Percentiles rank a stretch among this genome's conserved stretches.
Evolutionary conservation across 2,888 invertebrate genomes (phyloP).

Genomic region (Pandemis corylana): DNA sequence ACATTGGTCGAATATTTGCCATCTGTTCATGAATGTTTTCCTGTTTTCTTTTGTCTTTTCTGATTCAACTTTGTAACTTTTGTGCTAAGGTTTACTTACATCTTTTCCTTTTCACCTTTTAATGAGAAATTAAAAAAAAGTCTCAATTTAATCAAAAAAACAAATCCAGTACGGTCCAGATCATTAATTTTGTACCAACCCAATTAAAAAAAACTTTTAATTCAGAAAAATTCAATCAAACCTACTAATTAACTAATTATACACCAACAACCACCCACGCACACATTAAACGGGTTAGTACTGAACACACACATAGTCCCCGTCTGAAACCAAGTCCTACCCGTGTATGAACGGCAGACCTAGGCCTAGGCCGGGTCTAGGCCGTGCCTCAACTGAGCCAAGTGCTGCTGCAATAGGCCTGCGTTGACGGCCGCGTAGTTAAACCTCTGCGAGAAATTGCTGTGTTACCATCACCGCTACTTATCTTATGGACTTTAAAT

Average conservation of each 20-base stretch:
- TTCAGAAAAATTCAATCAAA: too few relatives aligned
- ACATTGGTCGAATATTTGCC: too few relatives aligned
- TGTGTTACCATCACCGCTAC: constrained; percentile 80
- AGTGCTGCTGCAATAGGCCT: constrained; percentile 82
- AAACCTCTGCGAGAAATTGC: constrained; percentile 81
- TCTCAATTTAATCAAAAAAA: too few relatives aligned
- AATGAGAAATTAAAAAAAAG: too few relatives aligned
- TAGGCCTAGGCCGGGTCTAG: constrained; percentile 68
- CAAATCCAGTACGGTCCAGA: too few relatives aligned
- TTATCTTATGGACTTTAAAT: constrained; percentile 47
- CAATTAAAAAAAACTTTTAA: not conserved
- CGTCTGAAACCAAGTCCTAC: constrained; percentile 67
- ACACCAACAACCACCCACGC: constrained; percentile 48
- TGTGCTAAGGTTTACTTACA: too few relatives aligned
- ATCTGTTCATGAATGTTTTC: too few relatives aligned
- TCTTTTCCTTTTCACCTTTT: too few relatives aligned
- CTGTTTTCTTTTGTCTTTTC: too few relatives aligned
- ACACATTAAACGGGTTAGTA: constrained; percentile 62
- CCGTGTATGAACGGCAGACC: constrained; percentile 53
- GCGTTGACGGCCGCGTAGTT: constrained; percentile 84
- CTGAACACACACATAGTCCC: constrained; percentile 69
- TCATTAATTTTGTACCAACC: not conserved
- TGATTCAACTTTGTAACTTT: too few relatives aligned
- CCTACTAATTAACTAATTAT: constrained; percentile 2
- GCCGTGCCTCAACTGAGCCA: constrained; percentile 78